A percentile compares a stretch with the other conserved stretches of the same genome.
Conservation (phyloP, 1,140 invertebrate genomes). For the Trinorchestia longiramus region DNA sequence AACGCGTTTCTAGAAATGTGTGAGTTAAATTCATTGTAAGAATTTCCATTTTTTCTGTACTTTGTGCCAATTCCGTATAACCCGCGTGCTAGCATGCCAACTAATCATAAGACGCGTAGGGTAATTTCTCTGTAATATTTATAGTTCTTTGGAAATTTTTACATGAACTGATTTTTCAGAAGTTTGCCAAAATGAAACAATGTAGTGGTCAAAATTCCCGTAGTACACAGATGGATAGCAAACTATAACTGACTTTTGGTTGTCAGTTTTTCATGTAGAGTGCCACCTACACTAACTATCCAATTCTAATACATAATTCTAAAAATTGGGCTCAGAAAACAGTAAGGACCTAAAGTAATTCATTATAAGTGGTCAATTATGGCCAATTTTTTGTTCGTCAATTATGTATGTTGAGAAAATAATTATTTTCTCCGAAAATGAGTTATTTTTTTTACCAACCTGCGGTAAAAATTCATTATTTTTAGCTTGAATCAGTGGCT, state of each 20-base stretch:
- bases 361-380: too few relatives aligned
- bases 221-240: neutral
- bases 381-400: too few relatives aligned
- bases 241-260: neutral
- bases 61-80: neutral
- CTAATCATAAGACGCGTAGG: neutral
- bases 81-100: neutral
- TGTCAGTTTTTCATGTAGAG: neutral
- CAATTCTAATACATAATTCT: too few relatives aligned
- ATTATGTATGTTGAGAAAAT: too few relatives aligned
- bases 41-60: neutral
- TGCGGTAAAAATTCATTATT: too few relatives aligned
- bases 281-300: too few relatives aligned
- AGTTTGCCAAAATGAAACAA: neutral
- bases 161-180: neutral
- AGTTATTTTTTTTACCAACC: too few relatives aligned
- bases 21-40: neutral
- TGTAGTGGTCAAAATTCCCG: neutral
- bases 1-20: neutral
- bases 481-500: too few relatives aligned
- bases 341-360: too few relatives aligned
- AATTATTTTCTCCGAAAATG: too few relatives aligned
- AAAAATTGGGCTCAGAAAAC: too few relatives aligned
- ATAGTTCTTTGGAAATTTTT: neutral
- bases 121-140: neutral